A percentile compares a stretch with the other conserved stretches of the same genome.
These are phyloP conservation scores for Ictalurus punctatus DNA, from an alignment of 2,113 vertebrate genomes.

Conservation along the genomic window DNA sequence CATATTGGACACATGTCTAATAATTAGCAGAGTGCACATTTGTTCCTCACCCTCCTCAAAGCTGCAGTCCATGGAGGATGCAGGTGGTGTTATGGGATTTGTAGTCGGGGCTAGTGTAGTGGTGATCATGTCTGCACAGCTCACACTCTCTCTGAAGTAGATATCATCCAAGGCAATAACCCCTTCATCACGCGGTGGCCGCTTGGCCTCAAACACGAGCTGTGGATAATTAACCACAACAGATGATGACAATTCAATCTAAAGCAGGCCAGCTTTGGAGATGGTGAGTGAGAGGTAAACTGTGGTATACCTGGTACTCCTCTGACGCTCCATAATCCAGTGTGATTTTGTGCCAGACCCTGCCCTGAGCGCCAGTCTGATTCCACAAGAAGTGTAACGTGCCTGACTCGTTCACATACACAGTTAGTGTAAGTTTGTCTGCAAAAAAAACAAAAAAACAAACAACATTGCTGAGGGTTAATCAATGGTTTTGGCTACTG, in stretches of 20 bases:
- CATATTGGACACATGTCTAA: not conserved
- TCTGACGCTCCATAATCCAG: slow-evolving; percentile 68
- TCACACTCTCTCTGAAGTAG: slow-evolving; percentile 57
- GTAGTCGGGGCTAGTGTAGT: slow-evolving; percentile 63
- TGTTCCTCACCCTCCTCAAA: slow-evolving; percentile 69
- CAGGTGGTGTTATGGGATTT: slow-evolving; percentile 51
- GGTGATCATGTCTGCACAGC: slow-evolving; percentile 56
- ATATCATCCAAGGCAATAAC: slow-evolving; percentile 71
- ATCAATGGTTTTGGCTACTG: not conserved
- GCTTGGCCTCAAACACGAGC: slow-evolving; percentile 68
- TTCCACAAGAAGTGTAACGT: slow-evolving; percentile 61
- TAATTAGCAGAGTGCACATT: not conserved
- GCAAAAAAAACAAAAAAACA: not conserved
- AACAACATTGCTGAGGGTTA: not conserved
- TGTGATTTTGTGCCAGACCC: slow-evolving; percentile 61
- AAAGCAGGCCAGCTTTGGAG: not conserved
- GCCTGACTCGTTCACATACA: slow-evolving; percentile 66
- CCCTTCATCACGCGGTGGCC: accelerated
- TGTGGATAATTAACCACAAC: slow-evolving; percentile 42
- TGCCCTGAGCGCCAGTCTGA: slow-evolving; percentile 44
- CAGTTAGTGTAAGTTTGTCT: slow-evolving; percentile 58
- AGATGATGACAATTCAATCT: not conserved
- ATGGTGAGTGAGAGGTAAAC: not conserved
- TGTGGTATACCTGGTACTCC: slow-evolving; percentile 63
- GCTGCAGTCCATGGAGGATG: slow-evolving; percentile 67